Conservation (phyloP, 1,140 invertebrate species). For the Cotesia glomerata region DNA sequence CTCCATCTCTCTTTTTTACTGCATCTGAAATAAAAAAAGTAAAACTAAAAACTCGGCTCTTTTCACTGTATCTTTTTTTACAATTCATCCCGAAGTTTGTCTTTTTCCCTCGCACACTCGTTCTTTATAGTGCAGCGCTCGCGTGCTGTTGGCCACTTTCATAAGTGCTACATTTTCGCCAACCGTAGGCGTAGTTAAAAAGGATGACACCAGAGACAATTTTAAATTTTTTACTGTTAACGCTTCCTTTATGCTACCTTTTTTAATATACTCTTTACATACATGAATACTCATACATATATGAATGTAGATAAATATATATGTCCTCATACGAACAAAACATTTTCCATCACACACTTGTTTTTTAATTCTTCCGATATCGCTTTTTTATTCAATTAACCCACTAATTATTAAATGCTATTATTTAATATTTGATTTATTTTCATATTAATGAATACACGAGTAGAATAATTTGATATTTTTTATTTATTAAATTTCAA, state of each 20-base stretch:
- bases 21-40: not conserved
- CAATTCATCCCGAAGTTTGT: not conserved
- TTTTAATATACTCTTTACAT: not conserved
- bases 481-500: no score
- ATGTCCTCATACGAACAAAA: no score
- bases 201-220: not conserved
- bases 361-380: no score
- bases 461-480: no score
- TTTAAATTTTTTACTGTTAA: not conserved
- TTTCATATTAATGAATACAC: no score
- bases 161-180: constrained; percentile 11
- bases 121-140: not conserved
- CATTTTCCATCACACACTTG: no score
- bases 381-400: no score
- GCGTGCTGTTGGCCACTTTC: constrained; percentile 10
- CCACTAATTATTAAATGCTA: no score
- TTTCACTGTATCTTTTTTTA: not conserved
- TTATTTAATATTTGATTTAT: no score
- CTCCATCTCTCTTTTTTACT: constrained; percentile 1
- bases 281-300: not conserved
- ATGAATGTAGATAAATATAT: not conserved
- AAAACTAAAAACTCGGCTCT: not conserved
- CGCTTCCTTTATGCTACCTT: not conserved
- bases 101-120: not conserved
- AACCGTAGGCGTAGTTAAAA: not conserved